Base-by-base conservation (phyloP, 2,888 invertebrate species). In the Rugalucina vietnamica region DNA sequence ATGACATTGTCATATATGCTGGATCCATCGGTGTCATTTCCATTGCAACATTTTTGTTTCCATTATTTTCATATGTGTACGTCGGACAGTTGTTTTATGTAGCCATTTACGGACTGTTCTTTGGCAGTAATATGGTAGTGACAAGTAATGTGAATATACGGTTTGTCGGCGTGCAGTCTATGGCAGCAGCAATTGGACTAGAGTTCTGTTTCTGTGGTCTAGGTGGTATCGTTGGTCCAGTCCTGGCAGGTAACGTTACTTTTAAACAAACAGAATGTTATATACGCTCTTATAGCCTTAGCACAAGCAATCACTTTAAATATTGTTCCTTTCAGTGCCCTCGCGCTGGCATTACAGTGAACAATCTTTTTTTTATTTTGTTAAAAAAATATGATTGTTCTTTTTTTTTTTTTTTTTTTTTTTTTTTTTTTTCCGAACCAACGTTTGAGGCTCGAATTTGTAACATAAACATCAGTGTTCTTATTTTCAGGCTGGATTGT, bases 401-500 rank as follows among this genome's bases (percentile, higher is more conserved):
- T n/a, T n/a, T n/a, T n/a, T n/a, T n/a, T n/a, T n/a, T n/a, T n/a
- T n/a, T n/a, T n/a, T n/a, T n/a, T n/a, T n/a, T n/a, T n/a, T n/a
- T n/a, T n/a, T n/a, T n/a, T n/a, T n/a, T n/a, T n/a, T n/a, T n/a
- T n/a, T n/a, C n/a, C n/a, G n/a, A n/a, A n/a, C n/a, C n/a, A n/a
- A n/a, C n/a, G n/a, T n/a, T n/a, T n/a, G n/a, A n/a, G n/a, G n/a
- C n/a, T n/a, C n/a, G n/a, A n/a, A n/a, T n/a, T n/a, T n/a, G n/a
- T n/a, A n/a, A n/a, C n/a, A n/a, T n/a, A n/a, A n/a, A n/a, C n/a
- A n/a, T n/a, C n/a, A n/a, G n/a, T n/a, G n/a, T n/a, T n/a, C n/a
- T n/a, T n/a, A n/a, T n/a, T n/a, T n/a, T n/a, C n/a, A 86, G 86
- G 86, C 50, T 12, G 79, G 5, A n/a, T 86, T n/a, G 79, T 86